Evolutionary conservation across 1,140 invertebrate genomes (phyloP).

Genomic region (Druon quercuslanigerum): DNA sequence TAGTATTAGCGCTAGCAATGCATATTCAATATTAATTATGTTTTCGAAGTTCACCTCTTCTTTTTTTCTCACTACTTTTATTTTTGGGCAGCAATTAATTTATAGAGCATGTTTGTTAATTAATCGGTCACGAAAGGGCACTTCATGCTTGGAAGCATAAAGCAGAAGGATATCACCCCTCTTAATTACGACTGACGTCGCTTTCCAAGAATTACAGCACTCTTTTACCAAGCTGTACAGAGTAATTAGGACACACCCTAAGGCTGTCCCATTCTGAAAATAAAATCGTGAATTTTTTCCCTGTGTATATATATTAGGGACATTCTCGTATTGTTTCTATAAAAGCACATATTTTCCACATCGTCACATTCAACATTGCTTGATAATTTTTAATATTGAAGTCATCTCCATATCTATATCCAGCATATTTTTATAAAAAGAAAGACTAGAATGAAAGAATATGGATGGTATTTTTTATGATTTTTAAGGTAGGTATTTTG

Average conservation of each 20-base stretch:
- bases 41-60: no score
- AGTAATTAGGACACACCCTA: conserved; percentile 58
- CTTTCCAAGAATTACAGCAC: conserved; percentile 44
- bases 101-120: background rate
- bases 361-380: background rate
- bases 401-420: background rate
- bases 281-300: background rate
- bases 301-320: background rate
- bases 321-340: background rate
- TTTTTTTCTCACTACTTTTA: background rate
- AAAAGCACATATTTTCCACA: background rate
- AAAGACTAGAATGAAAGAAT: no score
- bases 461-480: no score
- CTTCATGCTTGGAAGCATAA: background rate
- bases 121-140: background rate
- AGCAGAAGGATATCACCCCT: background rate
- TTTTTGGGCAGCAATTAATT: background rate
- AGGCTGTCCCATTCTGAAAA: conserved; percentile 35
- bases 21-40: no score
- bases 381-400: background rate
- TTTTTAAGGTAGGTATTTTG: no score
- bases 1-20: no score
- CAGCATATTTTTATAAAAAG: background rate
- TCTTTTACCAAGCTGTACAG: conserved; percentile 44
- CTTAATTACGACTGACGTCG: conserved; percentile 27